Base-by-base conservation (phyloP, 2,113 vertebrate species). In the Balaenoptera acutorostrata region DNA sequence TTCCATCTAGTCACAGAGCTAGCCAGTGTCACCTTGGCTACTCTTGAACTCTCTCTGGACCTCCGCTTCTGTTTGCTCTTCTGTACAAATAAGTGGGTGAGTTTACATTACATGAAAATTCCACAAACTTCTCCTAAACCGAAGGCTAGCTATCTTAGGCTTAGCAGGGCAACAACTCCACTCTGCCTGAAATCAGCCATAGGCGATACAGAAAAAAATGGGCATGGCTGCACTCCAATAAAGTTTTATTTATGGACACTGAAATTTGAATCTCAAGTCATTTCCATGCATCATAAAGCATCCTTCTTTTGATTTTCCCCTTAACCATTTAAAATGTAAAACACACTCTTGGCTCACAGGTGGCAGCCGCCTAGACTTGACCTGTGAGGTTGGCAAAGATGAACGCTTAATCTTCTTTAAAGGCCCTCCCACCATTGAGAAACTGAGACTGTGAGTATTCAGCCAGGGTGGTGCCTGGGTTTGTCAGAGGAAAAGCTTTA, bases 181-280 rank as follows among this genome's bases (percentile, higher is more conserved):
- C n/a, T 49, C 46, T 29, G 15, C 36, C 13, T 36, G 72, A 72
- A 46, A 49, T 33, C 4, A 13, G 36, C 44, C 8, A 23, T 6
- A 49, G 46, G 72, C 20, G 0, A 52, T 6, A 20, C 9, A 7
- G 18, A 27, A 57, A 49, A 55, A 14, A 39, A 64, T 0, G 41
- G 36, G 10, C 0, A 0, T 0, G 44, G 18, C 31, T 75, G 8
- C 1, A 2, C 8, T 10, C 61, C 44, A 33, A 29, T 17, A 66
- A 46, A n/a, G 31, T 44, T 89, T 96, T 46, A 85, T 92, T 92
- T 39, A 25, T n/a, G 27, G 10, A 55, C 72, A 17, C 21, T 15
- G 23, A 44, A 13, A 44, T 68, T 15, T 41, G 57, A 75, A 81
- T 75, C 29, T 75, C 52, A 14, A 55, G 46, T 57, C 4, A 27